phyloP scores from a whole-genome alignment of 2,797 vertebrate species.

The Urophycis tenuis region DNA sequence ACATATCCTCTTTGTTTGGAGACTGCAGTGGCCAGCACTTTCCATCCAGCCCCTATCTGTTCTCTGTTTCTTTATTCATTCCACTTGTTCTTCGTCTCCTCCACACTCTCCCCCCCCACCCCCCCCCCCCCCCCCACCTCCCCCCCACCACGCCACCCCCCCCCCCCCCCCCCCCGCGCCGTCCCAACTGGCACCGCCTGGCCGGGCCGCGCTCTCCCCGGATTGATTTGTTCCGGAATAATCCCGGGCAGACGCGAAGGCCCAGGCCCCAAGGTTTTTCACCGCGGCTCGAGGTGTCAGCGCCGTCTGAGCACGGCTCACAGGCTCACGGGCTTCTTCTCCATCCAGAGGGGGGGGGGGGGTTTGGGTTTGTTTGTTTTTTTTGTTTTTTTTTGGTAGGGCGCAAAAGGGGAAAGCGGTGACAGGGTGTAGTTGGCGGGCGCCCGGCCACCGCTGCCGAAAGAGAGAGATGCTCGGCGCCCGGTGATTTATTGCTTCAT shows the following conservation, averaged over 20 bases:
- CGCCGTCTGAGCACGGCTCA: slow-evolving; percentile 32
- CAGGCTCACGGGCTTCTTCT: slow-evolving; percentile 7
- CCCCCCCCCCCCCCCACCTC: too few relatives aligned
- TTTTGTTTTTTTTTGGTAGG: too few relatives aligned
- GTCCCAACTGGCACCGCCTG: slow-evolving; percentile 56
- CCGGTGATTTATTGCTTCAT: slow-evolving; percentile 14
- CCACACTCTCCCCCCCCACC: slow-evolving; percentile 41
- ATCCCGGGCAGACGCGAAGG: slow-evolving; percentile 50
- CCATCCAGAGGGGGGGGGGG: too few relatives aligned
- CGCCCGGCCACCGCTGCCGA: too few relatives aligned
- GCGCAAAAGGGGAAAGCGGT: slow-evolving; percentile 18
- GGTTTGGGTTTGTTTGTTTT: too few relatives aligned
- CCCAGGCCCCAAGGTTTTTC: slow-evolving; percentile 59
- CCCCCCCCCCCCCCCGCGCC: slow-evolving; percentile 39
- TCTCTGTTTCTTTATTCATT: slow-evolving; percentile 68
- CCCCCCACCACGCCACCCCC: too few relatives aligned
- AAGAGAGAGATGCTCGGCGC: slow-evolving; percentile 11
- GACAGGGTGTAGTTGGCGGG: slow-evolving; percentile 25
- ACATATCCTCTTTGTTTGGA: slow-evolving; percentile 76
- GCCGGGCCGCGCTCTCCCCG: slow-evolving; percentile 48
- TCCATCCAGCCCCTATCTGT: slow-evolving; percentile 58
- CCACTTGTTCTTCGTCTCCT: slow-evolving; percentile 61
- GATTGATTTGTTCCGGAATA: slow-evolving; percentile 67
- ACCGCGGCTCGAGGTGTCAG: slow-evolving; percentile 46
- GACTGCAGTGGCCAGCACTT: slow-evolving; percentile 78